Evolutionary conservation across 1,140 invertebrate species (phyloP).

Genomic region (Lucilia cuprina): DNA sequence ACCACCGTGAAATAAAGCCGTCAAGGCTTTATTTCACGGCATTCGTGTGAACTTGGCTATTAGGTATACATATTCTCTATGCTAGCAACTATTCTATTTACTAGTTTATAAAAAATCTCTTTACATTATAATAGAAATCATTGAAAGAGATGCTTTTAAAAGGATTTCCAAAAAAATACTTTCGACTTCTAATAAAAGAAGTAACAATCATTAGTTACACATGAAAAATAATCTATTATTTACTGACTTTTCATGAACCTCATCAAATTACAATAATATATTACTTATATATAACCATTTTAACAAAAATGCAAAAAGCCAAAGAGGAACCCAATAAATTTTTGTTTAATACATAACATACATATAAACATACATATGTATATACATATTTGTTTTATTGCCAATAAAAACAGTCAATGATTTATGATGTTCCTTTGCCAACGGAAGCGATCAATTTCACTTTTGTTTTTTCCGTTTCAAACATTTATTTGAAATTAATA

Average conservation of each 20-base stretch:
- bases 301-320: background rate
- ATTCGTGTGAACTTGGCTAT: too few species aligned
- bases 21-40: too few species aligned
- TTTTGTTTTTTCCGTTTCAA: background rate
- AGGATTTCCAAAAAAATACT: too few species aligned
- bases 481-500: background rate
- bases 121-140: too few species aligned
- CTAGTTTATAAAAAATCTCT: too few species aligned
- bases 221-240: background rate
- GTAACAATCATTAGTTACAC: background rate
- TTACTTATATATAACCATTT: background rate
- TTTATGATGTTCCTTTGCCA: background rate
- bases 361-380: background rate
- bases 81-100: too few species aligned
- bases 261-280: background rate
- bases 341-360: background rate
- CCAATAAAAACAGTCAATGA: background rate
- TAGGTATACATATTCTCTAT: too few species aligned
- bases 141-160: too few species aligned
- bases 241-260: background rate
- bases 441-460: background rate
- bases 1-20: too few species aligned
- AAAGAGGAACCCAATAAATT: background rate
- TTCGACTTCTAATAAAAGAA: too few species aligned
- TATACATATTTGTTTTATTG: background rate